A percentile compares a stretch with the other conserved stretches of the same genome.
Evolutionary conservation across 2,797 vertebrate genomes (phyloP).

Genomic region (Chiloscyllium punctatum): DNA sequence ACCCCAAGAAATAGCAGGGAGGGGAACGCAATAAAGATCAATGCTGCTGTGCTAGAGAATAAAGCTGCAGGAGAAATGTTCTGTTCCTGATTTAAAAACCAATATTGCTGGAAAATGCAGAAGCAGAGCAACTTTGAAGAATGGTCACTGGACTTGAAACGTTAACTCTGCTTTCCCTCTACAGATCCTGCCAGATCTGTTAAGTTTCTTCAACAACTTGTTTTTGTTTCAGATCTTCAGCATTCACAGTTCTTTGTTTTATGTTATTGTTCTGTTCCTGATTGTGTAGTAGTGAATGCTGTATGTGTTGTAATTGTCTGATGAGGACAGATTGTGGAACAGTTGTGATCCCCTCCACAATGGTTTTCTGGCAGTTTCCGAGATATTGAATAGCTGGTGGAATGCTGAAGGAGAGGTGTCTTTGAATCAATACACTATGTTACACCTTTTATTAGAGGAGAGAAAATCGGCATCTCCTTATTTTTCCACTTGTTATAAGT

Average conservation of each 20-base stretch:
- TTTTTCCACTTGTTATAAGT: background rate
- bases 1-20: background rate
- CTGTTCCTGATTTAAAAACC: no score
- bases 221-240: no score
- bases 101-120: no score
- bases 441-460: background rate
- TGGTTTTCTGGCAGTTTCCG: background rate
- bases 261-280: no score
- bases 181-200: no score
- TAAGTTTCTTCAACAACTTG: no score
- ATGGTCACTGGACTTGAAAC: no score
- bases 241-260: no score
- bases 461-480: background rate
- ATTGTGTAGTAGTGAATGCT: background rate
- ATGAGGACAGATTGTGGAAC: background rate
- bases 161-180: no score
- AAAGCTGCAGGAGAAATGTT: no score
- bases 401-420: background rate
- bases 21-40: background rate
- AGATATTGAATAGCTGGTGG: background rate
- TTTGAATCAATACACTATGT: background rate
- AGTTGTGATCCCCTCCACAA: background rate
- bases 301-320: background rate
- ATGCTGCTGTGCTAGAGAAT: background rate
- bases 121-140: no score